Evolutionary conservation across 2,888 invertebrate genomes (phyloP).

Genomic region (Mythimna vitellina): DNA sequence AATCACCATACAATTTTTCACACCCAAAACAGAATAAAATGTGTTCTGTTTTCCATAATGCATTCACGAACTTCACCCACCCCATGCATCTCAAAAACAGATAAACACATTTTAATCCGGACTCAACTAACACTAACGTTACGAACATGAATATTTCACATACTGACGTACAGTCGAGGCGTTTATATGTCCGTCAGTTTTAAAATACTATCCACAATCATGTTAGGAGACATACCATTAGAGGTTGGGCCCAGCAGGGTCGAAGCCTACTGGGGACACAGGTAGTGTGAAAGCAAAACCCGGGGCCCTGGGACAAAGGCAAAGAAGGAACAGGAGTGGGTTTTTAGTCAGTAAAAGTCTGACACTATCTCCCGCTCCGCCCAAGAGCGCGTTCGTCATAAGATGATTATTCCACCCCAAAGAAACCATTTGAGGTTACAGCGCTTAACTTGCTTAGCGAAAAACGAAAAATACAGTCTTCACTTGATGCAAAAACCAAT

Average conservation of each 20-base stretch:
- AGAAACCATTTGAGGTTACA: neutral
- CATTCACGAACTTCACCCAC: constrained; percentile 34
- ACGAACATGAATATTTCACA: neutral
- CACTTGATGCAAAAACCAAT: no score
- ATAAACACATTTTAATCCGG: constrained; percentile 59
- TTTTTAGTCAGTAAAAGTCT: no score
- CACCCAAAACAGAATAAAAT: constrained; percentile 14
- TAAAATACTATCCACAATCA: neutral
- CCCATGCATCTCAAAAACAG: constrained; percentile 39
- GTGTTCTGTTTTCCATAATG: constrained; percentile 35
- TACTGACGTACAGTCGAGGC: constrained; percentile 8
- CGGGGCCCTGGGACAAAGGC: no score
- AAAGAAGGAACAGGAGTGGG: no score
- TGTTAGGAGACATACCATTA: neutral
- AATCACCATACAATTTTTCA: constrained; percentile 5
- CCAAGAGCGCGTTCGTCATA: no score
- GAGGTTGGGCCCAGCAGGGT: no score
- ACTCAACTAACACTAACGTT: constrained; percentile 11
- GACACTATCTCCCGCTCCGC: no score
- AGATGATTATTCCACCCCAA: no score
- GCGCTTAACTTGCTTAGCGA: no score
- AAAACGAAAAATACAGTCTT: no score
- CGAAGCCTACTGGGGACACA: no score
- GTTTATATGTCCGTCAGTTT: neutral
- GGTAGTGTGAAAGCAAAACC: no score